Evolutionary conservation across 2,797 vertebrate species (phyloP), one percentile per base, ranked within the genome.

Genomic region (Remorina albescens): DNA sequence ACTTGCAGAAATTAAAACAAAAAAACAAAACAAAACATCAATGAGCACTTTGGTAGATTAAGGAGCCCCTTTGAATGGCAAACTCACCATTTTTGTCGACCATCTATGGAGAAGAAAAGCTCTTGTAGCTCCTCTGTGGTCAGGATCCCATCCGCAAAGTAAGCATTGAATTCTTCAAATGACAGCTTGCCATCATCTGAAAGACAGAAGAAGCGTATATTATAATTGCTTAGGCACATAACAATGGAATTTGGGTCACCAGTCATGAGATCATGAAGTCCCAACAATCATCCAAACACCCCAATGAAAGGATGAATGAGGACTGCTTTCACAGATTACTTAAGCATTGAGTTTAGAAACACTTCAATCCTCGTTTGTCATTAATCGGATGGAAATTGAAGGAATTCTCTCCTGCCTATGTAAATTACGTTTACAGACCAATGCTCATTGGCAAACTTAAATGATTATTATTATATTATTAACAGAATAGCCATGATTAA

Each of bases 161-260:
- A 99, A 25, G 96, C 93, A 89, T 97, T 97, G 93, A 99, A 99
- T 90, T 99, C 97, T n/a, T 98, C 97, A 84, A 99, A 98, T 8
- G 97, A 97, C 82, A 99, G 94, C 82, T 98, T 98, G 39, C 98
- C 98, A 23, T 99, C 98, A 89, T 99, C 98, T 99, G 92, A 76
- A 87, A 90, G 10, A 72, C 41, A 81, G 13, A 47, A 6, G 8
- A 66, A 39, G 25, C 21, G 25, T 3, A 23, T 0, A 49, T 64
- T 1, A 67, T 10, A 1, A 63, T 25, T 62, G 11, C n/a, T n/a
- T n/a, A 70, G 8, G 6, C 0, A 54, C 0, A 7, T 11, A 32
- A 9, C 32, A 4, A n/a, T n/a, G n/a, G 3, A 11, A 7, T 1
- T 37, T 60, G 21, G 32, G n/a, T 26, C 9, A 3, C 12, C 16